These are phyloP conservation scores for Ligdia adustata DNA, from an alignment of 2,888 invertebrate species.

Conservation along the genomic window DNA sequence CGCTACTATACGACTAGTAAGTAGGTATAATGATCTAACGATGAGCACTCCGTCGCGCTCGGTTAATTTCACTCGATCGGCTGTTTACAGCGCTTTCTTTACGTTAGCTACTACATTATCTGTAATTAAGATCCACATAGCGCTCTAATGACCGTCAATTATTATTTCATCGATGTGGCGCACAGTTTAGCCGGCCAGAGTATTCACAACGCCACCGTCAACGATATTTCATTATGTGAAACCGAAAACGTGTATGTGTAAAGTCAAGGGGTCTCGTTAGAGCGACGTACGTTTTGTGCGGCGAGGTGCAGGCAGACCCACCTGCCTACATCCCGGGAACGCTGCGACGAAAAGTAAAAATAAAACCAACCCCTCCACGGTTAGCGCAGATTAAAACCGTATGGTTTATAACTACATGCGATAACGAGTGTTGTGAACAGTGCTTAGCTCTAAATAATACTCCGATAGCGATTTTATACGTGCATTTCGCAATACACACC, in stretches of 20 bases:
- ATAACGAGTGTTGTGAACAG: conserved; percentile 32
- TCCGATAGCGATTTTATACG: conserved; percentile 27
- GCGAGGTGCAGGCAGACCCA: conserved; percentile 32
- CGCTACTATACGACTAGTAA: neutral
- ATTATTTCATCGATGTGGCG: conserved; percentile 5
- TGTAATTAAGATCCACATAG: conserved; percentile 10
- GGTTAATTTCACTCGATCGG: conserved; percentile 27
- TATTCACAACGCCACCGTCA: too few species aligned
- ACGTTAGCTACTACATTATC: conserved; percentile 14
- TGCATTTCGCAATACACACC: conserved; percentile 28
- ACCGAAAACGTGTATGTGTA: conserved; percentile 9
- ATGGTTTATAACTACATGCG: conserved; percentile 24
- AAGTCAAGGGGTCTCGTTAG: conserved; percentile 38
- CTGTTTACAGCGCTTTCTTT: conserved; percentile 26
- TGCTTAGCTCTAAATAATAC: conserved; percentile 34
- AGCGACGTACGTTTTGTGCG: conserved; percentile 39
- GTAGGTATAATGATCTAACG: neutral
- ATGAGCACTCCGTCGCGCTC: conserved; percentile 20
- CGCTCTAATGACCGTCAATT: conserved; percentile 10
- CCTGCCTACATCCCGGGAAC: conserved; percentile 39
- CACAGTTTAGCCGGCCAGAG: neutral
- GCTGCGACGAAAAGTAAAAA: conserved; percentile 37
- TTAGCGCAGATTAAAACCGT: conserved; percentile 31
- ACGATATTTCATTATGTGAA: conserved; percentile 9
- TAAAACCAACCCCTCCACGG: conserved; percentile 31